Base-by-base conservation (phyloP, 2,888 invertebrate species). In the Endotricha flammealis region DNA sequence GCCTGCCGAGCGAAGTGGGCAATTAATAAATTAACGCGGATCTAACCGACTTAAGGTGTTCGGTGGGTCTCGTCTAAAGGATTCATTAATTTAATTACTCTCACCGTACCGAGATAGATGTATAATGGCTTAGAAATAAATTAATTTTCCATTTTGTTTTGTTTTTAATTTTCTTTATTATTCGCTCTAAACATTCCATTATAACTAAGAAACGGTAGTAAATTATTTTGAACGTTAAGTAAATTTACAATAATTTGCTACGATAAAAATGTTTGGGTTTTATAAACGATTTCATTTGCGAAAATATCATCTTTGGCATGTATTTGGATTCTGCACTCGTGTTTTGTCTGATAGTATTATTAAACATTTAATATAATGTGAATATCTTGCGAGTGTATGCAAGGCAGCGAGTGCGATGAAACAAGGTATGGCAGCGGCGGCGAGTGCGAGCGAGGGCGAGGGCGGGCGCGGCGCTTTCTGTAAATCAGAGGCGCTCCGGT, bases 21-120 rank as follows among this genome's bases (percentile, higher is more conserved):
- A 83, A 85, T 86, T 86, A 85, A 86, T 86, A 83, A 85, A 86
- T 86, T 86, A 85, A 75, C 74, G 57, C 53, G 72, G 73, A 80
- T 78, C 73, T 68, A 53, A 69, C 55, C 68, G 70, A 70, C 78
- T 80, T 79, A 79, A 81, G 78, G 76, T 75, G 74, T 64, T 75
- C 68, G 61, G 57, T 47, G 64, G 55, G 53, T 57, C 64, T 67
- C 61, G 57, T 59, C 62, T 67, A 61, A 74, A 75, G 74, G 72
- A 76, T 80, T 79, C 77, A 76, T 78, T 79, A 68, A 78, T 71
- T 79, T 79, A 75, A 81, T 79, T 80, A 76, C 64, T 65, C 56
- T 65, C 56, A 63, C 60, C 57, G 50, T 57, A 57, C 53, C 42
- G 52, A 45, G 46, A 27, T 28, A 34, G 30, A 33, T 29, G 34